These are phyloP conservation scores for Pseudomugil gertrudae DNA, from an alignment of 2,797 vertebrate genomes.

Conservation along the genomic window DNA sequence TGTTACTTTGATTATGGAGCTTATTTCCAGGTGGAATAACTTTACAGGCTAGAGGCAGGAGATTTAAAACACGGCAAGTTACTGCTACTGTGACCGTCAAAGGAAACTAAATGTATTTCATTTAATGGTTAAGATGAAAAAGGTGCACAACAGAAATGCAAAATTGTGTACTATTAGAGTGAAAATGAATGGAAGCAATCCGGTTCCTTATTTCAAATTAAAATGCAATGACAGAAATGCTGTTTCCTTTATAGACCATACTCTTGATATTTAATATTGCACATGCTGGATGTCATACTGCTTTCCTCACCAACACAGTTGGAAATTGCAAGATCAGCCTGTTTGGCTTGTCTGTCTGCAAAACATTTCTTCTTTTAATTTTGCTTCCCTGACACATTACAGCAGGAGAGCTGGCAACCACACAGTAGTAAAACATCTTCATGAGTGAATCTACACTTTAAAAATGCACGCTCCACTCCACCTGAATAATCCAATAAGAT, in stretches of 20 bases:
- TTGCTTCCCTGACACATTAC: neutral
- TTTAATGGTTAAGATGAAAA: neutral
- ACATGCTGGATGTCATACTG: too few relatives aligned
- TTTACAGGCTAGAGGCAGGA: constrained; percentile 46
- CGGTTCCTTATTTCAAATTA: too few relatives aligned
- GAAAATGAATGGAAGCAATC: too few relatives aligned
- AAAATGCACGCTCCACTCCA: too few relatives aligned
- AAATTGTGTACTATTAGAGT: too few relatives aligned
- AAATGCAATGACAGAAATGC: too few relatives aligned
- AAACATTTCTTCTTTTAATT: neutral
- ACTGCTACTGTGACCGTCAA: constrained; percentile 5
- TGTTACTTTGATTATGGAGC: constrained; percentile 68
- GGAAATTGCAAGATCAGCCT: neutral
- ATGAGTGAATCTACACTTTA: neutral
- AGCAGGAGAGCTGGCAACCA: neutral
- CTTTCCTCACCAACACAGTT: neutral
- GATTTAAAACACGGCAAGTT: constrained; percentile 48
- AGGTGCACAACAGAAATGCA: neutral
- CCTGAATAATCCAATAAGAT: too few relatives aligned
- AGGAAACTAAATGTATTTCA: constrained; percentile 18
- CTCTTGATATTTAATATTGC: too few relatives aligned
- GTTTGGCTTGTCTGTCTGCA: neutral
- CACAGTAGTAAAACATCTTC: neutral
- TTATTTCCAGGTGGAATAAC: constrained; percentile 40
- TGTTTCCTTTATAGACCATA: too few relatives aligned